Evolutionary conservation across 2,113 vertebrate species (phyloP).

Genomic region (Hypanus sabinus): DNA sequence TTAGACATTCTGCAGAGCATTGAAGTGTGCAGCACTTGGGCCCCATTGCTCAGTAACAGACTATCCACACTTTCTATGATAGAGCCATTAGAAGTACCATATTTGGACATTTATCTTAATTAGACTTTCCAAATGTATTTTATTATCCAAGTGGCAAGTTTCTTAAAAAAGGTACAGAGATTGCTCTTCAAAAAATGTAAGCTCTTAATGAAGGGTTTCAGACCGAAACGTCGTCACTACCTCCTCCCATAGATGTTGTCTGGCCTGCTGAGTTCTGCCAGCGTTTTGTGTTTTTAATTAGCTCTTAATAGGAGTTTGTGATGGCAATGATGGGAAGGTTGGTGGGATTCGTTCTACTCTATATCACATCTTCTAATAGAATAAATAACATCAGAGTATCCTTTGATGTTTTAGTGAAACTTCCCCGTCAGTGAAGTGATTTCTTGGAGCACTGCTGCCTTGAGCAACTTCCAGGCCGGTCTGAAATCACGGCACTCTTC

Average conservation of each 20-base stretch:
- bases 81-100: background rate
- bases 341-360: background rate
- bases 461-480: background rate
- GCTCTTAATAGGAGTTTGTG: background rate
- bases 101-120: constrained; percentile 15
- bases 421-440: background rate
- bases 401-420: background rate
- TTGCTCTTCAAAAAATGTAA: background rate
- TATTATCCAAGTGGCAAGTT: background rate
- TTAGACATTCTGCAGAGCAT: constrained; percentile 35
- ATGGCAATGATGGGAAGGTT: background rate
- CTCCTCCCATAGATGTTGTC: too few relatives aligned
- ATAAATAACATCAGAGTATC: background rate
- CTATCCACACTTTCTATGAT: constrained; percentile 26
- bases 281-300: too few relatives aligned
- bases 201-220: too few relatives aligned
- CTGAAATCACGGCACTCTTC: background rate
- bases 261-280: too few relatives aligned
- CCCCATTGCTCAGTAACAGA: constrained; percentile 10
- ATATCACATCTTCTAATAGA: background rate
- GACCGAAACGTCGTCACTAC: too few relatives aligned
- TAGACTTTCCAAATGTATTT: background rate
- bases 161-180: background rate
- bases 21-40: background rate
- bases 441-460: background rate